Percentiles rank a stretch among this genome's conserved stretches.
Evolutionary conservation across 2,888 invertebrate genomes (phyloP).

Genomic region (Marasmarcha lunaedactyla): DNA sequence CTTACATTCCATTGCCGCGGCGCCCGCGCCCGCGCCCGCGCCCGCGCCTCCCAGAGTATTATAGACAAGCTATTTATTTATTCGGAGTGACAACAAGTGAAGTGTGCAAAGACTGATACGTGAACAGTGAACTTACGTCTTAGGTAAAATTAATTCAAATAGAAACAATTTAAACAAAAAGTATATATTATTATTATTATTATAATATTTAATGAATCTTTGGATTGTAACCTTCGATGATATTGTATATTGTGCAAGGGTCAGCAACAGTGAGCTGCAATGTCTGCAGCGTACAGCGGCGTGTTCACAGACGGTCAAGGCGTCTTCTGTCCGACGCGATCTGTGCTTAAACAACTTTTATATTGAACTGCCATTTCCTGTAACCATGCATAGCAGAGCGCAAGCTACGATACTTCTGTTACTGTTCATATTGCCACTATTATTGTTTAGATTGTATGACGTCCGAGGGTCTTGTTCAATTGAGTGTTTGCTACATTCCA

Average conservation of each 20-base stretch:
- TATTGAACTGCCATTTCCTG: constrained; percentile 53
- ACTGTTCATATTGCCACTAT: constrained; percentile 66
- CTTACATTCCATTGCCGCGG: constrained; percentile 68
- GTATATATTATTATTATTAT: constrained; percentile 23
- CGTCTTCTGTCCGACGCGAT: constrained; percentile 62
- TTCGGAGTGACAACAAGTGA: constrained; percentile 32
- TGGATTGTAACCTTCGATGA: constrained; percentile 49
- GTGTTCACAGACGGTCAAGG: constrained; percentile 50
- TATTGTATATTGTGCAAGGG: constrained; percentile 49
- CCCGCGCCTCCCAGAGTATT: constrained; percentile 53
- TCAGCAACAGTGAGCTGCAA: constrained; percentile 45
- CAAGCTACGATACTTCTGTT: constrained; percentile 61
- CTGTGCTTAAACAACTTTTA: constrained; percentile 70
- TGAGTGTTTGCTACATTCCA: constrained; percentile 70
- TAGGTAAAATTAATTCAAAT: constrained; percentile 67
- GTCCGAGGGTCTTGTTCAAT: constrained; percentile 59
- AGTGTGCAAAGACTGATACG: constrained; percentile 7
- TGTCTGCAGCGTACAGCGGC: constrained; percentile 59
- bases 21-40: constrained; percentile 44
- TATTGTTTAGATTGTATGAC: constrained; percentile 60
- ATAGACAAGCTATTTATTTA: constrained; percentile 67
- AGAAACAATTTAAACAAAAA: constrained; percentile 53
- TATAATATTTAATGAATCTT: constrained; percentile 61
- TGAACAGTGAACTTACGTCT: constrained; percentile 52
- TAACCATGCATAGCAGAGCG: constrained; percentile 62